Conservation (phyloP, 2,888 invertebrate species). For the Eucriotettix oculatus region DNA sequence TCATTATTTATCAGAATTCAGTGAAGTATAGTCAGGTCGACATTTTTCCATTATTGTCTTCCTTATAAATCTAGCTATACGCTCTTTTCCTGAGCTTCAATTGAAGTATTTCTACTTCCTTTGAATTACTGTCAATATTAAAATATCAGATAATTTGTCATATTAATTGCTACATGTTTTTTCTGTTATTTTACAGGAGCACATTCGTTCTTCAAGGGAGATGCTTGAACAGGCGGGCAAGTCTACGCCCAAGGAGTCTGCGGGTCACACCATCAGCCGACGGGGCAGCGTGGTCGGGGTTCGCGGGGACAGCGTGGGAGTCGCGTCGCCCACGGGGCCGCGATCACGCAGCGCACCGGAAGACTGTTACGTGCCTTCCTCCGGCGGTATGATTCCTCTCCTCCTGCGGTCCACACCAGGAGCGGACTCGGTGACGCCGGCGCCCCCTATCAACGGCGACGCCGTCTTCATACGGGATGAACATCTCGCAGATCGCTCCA, state of each 20-base stretch:
- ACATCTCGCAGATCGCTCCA: background rate
- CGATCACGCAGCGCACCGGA: slow-evolving; percentile 8
- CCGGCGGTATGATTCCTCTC: slow-evolving; percentile 11
- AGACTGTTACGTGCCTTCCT: slow-evolving; percentile 30
- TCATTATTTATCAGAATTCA: too few species aligned
- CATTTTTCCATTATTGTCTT: too few species aligned
- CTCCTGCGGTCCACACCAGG: slow-evolving; percentile 4
- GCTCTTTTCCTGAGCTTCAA: too few species aligned
- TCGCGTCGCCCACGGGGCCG: slow-evolving; percentile 15
- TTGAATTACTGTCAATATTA: too few species aligned
- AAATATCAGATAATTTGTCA: too few species aligned
- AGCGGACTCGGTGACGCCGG: slow-evolving; percentile 8
- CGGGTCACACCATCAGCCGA: slow-evolving; percentile 8
- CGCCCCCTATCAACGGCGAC: slow-evolving; percentile 14
- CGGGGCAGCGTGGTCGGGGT: slow-evolving; percentile 16
- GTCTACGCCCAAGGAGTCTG: slow-evolving; percentile 13
- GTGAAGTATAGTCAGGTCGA: too few species aligned
- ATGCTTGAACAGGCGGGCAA: slow-evolving; percentile 50
- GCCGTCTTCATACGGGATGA: slow-evolving; percentile 9
- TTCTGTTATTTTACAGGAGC: slow-evolving; percentile 34
- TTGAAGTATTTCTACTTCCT: too few species aligned
- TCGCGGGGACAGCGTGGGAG: slow-evolving; percentile 17
- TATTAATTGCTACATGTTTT: background rate
- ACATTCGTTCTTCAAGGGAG: slow-evolving; percentile 63
- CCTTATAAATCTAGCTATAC: too few species aligned